Base-by-base conservation (phyloP, 2,797 vertebrate species). In the Microctenopoma stevenorrisi region DNA sequence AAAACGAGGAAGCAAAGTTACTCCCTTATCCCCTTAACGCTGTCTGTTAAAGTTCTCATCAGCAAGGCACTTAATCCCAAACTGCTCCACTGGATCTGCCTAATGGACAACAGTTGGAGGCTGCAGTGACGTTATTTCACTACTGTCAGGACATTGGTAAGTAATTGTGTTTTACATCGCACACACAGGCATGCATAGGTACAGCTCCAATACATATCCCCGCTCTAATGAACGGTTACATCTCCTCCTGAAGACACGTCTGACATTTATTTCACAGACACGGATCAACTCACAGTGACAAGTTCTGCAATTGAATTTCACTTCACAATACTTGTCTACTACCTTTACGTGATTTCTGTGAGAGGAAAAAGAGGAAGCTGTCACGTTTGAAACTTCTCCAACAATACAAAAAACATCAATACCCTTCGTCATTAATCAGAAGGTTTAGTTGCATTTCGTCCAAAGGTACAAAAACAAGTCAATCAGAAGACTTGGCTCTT, bases 11-110 rank as follows among this genome's bases (percentile, higher is more conserved):
- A 44, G 67, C 33, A 18, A 58, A 61, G 44, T 51, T 10, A 78
- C 56, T 78, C 35, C 46, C 72, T 71, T 38, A 68, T 64, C 54
- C 74, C 68, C 53, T 67, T 55, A 78, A 79, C 54, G 51, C 64
- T 64, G 26, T 51, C 55, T 64, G 68, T 18, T 64, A 65, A 62
- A 37, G 51, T 61, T 81, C 72, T 81, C 76, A 80, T 73, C 72
- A 70, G 74, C 65, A 54, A 64, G 37, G 38, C 59, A 50, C 72
- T 67, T 70, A 73, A 75, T 60, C 78, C 67, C 35, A 74, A 70
- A 75, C 63, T 40, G 61, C 72, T 79, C 47, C 25, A 67, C 38
- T 55, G 38, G 61, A 64, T 64, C 74, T 69, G 76, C 62, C 49
- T 81, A 83, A 81, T 69, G 62, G 57, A 49, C 56, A 49, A 35